These are phyloP conservation scores for Falco biarmicus DNA, from an alignment of 2,797 vertebrate species.

Conservation along the genomic window DNA sequence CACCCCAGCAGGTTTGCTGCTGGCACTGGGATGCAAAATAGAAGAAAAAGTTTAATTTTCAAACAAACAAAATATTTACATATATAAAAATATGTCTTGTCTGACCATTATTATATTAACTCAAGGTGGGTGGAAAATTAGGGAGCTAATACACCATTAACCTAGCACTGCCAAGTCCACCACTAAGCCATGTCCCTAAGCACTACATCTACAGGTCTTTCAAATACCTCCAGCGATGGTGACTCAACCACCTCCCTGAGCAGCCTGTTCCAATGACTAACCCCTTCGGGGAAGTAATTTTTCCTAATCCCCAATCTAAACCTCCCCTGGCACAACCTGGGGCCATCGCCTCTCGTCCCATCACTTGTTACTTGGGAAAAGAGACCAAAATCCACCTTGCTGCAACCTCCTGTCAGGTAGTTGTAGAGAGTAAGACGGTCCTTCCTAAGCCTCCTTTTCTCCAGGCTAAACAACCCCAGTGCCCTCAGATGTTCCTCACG, in stretches of 20 bases:
- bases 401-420: neutral
- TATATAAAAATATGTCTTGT: slow-evolving; percentile 59
- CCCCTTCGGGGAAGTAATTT: neutral
- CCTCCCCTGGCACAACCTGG: neutral
- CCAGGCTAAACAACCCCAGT: neutral
- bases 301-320: neutral
- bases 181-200: fast-evolving
- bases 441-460: neutral
- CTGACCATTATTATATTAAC: slow-evolving; percentile 24
- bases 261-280: neutral
- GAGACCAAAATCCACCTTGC: neutral
- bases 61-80: slow-evolving; percentile 65
- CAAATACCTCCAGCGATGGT: too few species aligned
- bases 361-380: neutral
- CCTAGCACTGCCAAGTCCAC: too few species aligned
- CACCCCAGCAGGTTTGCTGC: slow-evolving; percentile 41
- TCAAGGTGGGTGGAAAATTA: neutral
- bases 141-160: neutral
- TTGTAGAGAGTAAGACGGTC: neutral
- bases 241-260: neutral
- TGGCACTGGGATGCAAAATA: slow-evolving; percentile 61
- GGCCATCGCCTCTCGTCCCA: neutral
- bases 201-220: neutral
- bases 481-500: neutral
- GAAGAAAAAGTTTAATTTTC: slow-evolving; percentile 74